phyloP scores from a whole-genome alignment of 2,888 invertebrate species.

The Pimpla rufipes region DNA sequence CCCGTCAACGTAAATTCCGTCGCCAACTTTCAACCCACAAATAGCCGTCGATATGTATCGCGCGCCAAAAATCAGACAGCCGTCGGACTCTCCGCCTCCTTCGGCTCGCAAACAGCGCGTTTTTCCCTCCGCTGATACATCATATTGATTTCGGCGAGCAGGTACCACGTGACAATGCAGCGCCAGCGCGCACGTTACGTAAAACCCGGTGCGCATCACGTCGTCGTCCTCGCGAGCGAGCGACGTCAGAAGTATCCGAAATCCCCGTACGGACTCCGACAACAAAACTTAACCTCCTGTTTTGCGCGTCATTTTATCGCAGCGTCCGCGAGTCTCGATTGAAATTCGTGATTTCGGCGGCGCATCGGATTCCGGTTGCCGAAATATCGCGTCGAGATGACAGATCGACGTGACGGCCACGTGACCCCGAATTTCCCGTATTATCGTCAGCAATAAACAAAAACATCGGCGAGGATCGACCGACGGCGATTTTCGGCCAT shows the following conservation, averaged over 20 bases:
- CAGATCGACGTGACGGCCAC: conserved; percentile 39
- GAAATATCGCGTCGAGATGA: conserved; percentile 45
- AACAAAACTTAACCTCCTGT: conserved; percentile 18
- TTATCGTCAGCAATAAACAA: conserved; percentile 58
- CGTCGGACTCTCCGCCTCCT: too few relatives aligned
- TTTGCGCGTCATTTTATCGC: background rate
- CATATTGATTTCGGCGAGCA: conserved; percentile 8
- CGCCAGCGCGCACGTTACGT: conserved; percentile 12
- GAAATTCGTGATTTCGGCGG: background rate
- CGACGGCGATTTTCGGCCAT: conserved; percentile 6
- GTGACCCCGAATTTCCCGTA: conserved; percentile 32
- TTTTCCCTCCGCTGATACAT: conserved; percentile 12
- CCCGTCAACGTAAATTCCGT: background rate
- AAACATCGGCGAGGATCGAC: conserved; percentile 38
- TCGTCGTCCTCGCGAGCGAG: too few relatives aligned
- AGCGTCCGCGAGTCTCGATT: background rate
- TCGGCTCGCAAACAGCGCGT: too few relatives aligned
- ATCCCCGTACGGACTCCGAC: background rate
- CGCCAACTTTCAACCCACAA: background rate
- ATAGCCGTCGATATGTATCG: background rate
- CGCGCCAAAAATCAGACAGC: background rate
- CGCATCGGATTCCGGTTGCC: background rate
- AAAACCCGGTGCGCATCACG: conserved; percentile 41
- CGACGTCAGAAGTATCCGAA: conserved; percentile 35
- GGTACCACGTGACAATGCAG: conserved; percentile 26